These are phyloP conservation scores for Xyrichtys novacula DNA, from an alignment of 2,797 vertebrate genomes.

Conservation along the genomic window DNA sequence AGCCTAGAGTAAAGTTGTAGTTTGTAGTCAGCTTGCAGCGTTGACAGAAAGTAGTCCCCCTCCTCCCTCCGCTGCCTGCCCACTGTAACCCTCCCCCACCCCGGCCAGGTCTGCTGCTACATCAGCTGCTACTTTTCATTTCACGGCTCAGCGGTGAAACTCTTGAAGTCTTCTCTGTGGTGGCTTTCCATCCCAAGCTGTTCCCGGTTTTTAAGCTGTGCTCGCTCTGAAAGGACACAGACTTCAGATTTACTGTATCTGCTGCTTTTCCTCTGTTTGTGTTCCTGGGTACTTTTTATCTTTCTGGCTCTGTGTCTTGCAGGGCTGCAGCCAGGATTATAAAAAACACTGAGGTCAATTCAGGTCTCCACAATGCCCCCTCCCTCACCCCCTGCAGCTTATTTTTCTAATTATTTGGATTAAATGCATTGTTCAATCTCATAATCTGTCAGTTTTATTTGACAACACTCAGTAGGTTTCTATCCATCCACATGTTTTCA, in stretches of 20 bases:
- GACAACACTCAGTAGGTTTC: too few species aligned
- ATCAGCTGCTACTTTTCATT: conserved; percentile 88
- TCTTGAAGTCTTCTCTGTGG: conserved; percentile 74
- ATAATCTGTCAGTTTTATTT: not conserved
- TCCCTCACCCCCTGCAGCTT: not conserved
- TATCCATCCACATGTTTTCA: too few species aligned
- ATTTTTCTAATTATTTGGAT: not conserved
- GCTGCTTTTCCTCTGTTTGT: not conserved
- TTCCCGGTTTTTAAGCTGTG: conserved; percentile 46
- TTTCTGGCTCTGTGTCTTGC: not conserved
- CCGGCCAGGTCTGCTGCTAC: conserved; percentile 75
- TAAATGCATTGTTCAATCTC: not conserved
- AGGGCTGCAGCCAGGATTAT: not conserved
- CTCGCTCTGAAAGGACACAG: conserved; percentile 28
- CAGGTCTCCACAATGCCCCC: not conserved
- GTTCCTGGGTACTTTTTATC: not conserved
- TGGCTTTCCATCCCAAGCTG: conserved; percentile 61
- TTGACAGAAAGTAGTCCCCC: conserved; percentile 6
- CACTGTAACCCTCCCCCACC: conserved; percentile 68
- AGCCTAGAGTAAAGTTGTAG: conserved; percentile 40
- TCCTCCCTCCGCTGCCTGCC: conserved; percentile 7
- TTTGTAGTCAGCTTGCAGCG: conserved; percentile 38
- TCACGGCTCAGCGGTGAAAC: conserved; percentile 86
- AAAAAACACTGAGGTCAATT: not conserved
- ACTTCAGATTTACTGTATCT: not conserved